A percentile compares a stretch with the other conserved stretches of the same genome.
Conservation (phyloP, 2,797 vertebrate species). For the Hybognathus amarus region DNA sequence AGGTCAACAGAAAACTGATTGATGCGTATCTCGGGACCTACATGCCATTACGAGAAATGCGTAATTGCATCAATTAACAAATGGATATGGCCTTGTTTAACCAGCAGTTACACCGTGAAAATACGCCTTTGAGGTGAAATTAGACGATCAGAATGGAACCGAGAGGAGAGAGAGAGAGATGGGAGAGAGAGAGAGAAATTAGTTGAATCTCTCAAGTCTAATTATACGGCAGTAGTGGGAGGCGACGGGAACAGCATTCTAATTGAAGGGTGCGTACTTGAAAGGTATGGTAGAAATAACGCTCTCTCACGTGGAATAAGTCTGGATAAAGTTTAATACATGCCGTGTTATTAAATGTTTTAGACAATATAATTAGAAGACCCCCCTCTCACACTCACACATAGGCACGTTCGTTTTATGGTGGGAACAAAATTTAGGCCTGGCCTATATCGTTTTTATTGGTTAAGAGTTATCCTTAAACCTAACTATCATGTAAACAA, state of each 20-base stretch:
- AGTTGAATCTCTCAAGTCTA: constrained; percentile 73
- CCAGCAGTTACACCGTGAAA: constrained; percentile 77
- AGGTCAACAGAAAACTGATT: constrained; percentile 85
- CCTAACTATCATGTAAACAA: not conserved
- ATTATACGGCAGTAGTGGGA: constrained; percentile 76
- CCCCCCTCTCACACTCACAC: constrained; percentile 15
- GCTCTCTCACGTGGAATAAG: constrained; percentile 70
- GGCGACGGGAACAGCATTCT: constrained; percentile 78
- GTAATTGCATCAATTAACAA: constrained; percentile 93
- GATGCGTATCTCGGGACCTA: constrained; percentile 83
- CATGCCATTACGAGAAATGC: constrained; percentile 80
- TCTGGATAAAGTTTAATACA: constrained; percentile 63
- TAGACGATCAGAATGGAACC: constrained; percentile 64
- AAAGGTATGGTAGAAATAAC: constrained; percentile 71
- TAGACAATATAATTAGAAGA: constrained; percentile 44
- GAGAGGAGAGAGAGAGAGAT: constrained; percentile 23
- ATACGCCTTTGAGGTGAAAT: constrained; percentile 80
- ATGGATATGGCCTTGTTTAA: constrained; percentile 86
- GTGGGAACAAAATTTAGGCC: not conserved
- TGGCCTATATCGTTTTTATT: constrained; percentile 13
- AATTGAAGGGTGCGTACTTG: constrained; percentile 78
- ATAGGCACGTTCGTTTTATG: not conserved
- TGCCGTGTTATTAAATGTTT: constrained; percentile 73
- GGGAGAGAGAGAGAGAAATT: constrained; percentile 65
- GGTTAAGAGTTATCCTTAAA: not conserved